These are phyloP conservation scores for Psilopsiagon aymara DNA, from an alignment of 2,113 vertebrate species.

Conservation along the genomic window DNA sequence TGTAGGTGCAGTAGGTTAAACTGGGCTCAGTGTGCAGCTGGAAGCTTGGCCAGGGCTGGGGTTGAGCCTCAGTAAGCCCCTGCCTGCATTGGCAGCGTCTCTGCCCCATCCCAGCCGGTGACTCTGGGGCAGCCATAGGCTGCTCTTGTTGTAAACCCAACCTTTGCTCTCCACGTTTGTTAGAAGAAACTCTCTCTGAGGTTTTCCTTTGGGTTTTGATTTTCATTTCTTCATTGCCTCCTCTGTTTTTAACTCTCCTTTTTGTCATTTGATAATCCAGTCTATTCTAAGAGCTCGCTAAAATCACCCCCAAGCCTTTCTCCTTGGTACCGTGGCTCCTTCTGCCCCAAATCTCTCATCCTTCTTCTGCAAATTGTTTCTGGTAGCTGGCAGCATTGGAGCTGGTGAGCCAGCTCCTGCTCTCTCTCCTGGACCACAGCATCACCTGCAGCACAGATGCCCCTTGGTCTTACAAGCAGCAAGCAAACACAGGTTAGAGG, in stretches of 20 bases:
- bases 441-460: neutral
- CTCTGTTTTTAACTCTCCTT: neutral
- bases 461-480: fast-evolving
- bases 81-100: neutral
- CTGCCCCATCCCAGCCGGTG: neutral
- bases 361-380: neutral
- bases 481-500: fast-evolving
- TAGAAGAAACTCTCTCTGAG: neutral
- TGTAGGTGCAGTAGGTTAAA: neutral
- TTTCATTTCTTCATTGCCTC: neutral
- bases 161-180: neutral
- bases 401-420: neutral
- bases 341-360: neutral
- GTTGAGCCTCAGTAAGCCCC: neutral
- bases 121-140: neutral
- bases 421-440: neutral
- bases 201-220: neutral
- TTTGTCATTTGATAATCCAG: neutral
- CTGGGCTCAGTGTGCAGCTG: neutral
- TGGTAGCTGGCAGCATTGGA: fast-evolving
- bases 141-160: neutral
- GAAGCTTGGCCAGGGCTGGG: neutral
- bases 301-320: neutral
- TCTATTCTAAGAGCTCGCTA: neutral
- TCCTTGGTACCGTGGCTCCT: neutral